These are phyloP conservation scores for Tenthredo mesomela DNA, from an alignment of 2,888 invertebrate genomes.

Conservation along the genomic window DNA sequence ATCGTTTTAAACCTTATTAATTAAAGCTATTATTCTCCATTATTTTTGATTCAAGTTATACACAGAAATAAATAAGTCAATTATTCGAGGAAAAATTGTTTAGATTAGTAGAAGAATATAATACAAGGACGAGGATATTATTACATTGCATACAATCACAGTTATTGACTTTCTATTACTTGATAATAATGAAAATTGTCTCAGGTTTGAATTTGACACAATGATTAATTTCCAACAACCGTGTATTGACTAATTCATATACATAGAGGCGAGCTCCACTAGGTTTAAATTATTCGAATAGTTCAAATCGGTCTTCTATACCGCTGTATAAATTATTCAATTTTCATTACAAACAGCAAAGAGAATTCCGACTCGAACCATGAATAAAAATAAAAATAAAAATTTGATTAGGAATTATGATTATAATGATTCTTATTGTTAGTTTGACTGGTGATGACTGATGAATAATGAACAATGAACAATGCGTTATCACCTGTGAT, in stretches of 20 bases:
- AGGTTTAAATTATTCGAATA: not conserved
- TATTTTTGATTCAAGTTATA: not conserved
- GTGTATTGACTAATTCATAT: not conserved
- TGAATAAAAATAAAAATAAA: not conserved
- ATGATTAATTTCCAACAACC: not conserved
- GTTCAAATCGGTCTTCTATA: not conserved
- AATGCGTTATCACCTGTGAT: constrained; percentile 8
- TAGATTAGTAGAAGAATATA: not conserved
- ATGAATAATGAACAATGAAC: constrained; percentile 27
- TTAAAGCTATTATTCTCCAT: not conserved
- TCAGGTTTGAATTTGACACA: not conserved
- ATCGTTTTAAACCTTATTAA: not conserved
- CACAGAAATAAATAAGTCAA: not conserved
- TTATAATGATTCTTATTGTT: constrained; percentile 31
- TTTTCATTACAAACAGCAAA: not conserved
- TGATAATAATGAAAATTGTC: not conserved
- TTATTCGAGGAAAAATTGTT: not conserved
- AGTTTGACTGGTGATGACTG: not conserved
- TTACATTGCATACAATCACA: not conserved
- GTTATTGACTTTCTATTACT: not conserved
- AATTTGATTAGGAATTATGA: constrained; percentile 26
- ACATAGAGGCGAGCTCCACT: not conserved
- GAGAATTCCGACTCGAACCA: not conserved
- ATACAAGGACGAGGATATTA: not conserved
- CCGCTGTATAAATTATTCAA: not conserved